phyloP scores from a whole-genome alignment of 1,140 invertebrate species.

The Drosophila littoralis region DNA sequence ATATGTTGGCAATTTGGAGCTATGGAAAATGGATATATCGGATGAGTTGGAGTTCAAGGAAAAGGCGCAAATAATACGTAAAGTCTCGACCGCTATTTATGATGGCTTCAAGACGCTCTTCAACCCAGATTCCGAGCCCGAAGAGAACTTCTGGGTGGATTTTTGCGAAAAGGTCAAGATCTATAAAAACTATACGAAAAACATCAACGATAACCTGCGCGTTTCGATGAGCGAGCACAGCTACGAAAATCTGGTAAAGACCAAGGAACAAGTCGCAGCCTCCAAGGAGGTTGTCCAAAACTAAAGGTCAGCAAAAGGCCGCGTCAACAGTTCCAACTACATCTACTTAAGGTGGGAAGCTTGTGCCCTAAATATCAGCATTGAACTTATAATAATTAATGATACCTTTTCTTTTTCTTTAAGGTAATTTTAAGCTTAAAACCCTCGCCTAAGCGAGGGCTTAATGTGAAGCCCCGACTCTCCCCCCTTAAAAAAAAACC shows the following conservation, averaged over 20 bases:
- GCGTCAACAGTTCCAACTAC: conserved; percentile 24
- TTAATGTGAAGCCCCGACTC: conserved; percentile 12
- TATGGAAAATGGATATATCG: conserved; percentile 89
- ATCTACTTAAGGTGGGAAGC: conserved; percentile 27
- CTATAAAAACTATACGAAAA: conserved; percentile 86
- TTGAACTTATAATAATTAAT: not conserved
- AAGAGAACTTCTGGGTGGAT: conserved; percentile 86
- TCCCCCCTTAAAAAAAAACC: not conserved
- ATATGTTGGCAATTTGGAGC: conserved; percentile 90
- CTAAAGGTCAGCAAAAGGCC: conserved; percentile 3
- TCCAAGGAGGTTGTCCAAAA: conserved; percentile 7
- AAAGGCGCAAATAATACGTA: conserved; percentile 88
- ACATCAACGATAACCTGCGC: conserved; percentile 86
- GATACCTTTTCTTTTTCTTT: not conserved
- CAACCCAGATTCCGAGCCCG: conserved; percentile 50
- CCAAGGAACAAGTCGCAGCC: conserved; percentile 23
- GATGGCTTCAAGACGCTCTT: conserved; percentile 86
- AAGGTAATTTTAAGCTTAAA: conserved; percentile 39
- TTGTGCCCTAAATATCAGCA: not conserved
- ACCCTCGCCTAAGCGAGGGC: conserved; percentile 9
- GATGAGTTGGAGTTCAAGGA: conserved; percentile 87
- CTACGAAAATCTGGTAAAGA: conserved; percentile 55
- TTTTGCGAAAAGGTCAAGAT: conserved; percentile 86
- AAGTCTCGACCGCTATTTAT: conserved; percentile 88
- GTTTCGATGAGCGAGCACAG: conserved; percentile 85